These are phyloP conservation scores for Dermochelys coriacea DNA, from an alignment of 2,797 vertebrate genomes.

Conservation along the genomic window DNA sequence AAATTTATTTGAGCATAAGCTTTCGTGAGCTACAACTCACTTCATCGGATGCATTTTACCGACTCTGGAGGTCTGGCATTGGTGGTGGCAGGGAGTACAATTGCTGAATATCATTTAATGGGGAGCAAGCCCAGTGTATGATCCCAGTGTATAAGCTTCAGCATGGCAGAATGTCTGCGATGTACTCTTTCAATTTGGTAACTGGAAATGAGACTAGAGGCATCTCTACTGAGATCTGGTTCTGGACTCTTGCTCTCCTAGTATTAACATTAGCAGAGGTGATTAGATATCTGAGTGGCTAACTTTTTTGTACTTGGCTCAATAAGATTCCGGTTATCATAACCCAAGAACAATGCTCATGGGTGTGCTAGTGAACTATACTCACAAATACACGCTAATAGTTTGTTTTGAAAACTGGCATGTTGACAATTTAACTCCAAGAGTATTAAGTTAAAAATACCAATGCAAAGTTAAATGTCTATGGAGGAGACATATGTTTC, in stretches of 20 bases:
- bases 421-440: not conserved
- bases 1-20: no score
- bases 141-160: not conserved
- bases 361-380: not conserved
- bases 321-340: not conserved
- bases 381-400: not conserved
- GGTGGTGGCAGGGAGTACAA: not conserved
- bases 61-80: not conserved
- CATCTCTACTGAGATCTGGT: not conserved
- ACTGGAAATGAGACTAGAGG: not conserved
- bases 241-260: not conserved
- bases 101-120: accelerated
- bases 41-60: no score
- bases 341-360: not conserved
- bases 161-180: accelerated
- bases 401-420: not conserved
- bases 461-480: not conserved
- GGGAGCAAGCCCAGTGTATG: not conserved
- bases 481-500: no score
- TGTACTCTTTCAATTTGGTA: not conserved
- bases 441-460: not conserved
- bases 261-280: not conserved
- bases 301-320: not conserved
- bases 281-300: accelerated
- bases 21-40: no score